These are phyloP conservation scores for Onthophagus sagittarius DNA, from an alignment of 2,888 invertebrate genomes.

Conservation along the genomic window DNA sequence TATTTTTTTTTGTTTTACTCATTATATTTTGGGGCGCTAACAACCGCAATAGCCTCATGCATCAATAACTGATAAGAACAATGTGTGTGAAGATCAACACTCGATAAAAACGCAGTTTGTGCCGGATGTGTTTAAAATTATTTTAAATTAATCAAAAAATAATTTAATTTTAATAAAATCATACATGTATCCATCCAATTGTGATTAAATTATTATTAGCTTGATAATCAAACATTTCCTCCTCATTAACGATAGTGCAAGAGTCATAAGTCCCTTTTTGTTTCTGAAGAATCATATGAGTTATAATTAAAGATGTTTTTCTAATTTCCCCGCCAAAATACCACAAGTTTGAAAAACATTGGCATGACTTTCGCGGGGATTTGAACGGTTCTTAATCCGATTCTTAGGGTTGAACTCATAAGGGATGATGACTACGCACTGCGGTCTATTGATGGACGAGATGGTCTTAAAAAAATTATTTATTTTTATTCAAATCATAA, in stretches of 20 bases:
- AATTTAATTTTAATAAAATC: slow-evolving; percentile 32
- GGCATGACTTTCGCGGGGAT: slow-evolving; percentile 73
- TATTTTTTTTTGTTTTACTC: slow-evolving; percentile 59
- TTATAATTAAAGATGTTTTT: slow-evolving; percentile 70
- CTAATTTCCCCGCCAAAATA: slow-evolving; percentile 82
- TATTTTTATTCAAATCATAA: too few species aligned
- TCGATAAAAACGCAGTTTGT: slow-evolving; percentile 95
- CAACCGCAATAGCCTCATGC: slow-evolving; percentile 95
- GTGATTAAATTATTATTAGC: slow-evolving; percentile 90
- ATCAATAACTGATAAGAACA: slow-evolving; percentile 95
- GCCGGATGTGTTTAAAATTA: slow-evolving; percentile 88
- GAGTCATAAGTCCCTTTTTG: slow-evolving; percentile 92
- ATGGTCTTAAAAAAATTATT: slow-evolving; percentile 6
- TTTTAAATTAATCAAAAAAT: too few species aligned
- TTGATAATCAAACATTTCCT: slow-evolving; percentile 89
- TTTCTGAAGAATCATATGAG: slow-evolving; percentile 88
- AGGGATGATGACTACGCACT: slow-evolving; percentile 57
- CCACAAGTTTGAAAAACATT: slow-evolving; percentile 91
- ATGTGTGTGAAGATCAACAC: slow-evolving; percentile 95
- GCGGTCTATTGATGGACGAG: slow-evolving; percentile 53
- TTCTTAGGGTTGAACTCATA: slow-evolving; percentile 32
- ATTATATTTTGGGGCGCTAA: slow-evolving; percentile 90
- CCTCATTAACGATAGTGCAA: slow-evolving; percentile 89
- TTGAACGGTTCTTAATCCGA: slow-evolving; percentile 60
- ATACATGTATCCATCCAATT: slow-evolving; percentile 98